Conservation (phyloP, 2,888 invertebrate genomes). For the Sinopyrophorus schimmeli region DNA sequence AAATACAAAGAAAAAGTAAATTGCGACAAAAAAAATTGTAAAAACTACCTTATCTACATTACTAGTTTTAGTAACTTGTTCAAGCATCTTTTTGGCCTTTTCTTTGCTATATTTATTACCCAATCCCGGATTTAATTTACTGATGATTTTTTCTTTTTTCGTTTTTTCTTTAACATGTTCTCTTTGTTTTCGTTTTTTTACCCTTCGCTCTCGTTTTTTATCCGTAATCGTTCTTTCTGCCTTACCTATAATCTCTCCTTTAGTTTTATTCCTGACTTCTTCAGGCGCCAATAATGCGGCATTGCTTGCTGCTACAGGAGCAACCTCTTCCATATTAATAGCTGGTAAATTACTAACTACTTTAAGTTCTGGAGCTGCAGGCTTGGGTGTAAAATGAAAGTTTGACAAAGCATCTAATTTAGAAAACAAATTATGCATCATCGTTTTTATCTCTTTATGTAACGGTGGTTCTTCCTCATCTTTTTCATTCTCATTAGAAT, state of each 20-base stretch:
- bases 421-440: slow-evolving; percentile 75
- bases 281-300: slow-evolving; percentile 88
- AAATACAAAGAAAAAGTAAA: slow-evolving; percentile 35
- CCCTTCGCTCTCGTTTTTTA: slow-evolving; percentile 83
- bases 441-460: slow-evolving; percentile 75
- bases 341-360: slow-evolving; percentile 91
- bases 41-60: slow-evolving; percentile 62
- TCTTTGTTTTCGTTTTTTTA: slow-evolving; percentile 85
- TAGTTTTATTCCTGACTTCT: slow-evolving; percentile 71
- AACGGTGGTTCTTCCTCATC: slow-evolving; percentile 71
- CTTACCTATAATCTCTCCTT: slow-evolving; percentile 63
- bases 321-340: slow-evolving; percentile 93
- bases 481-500: slow-evolving; percentile 61
- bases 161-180: slow-evolving; percentile 86
- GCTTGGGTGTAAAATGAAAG: slow-evolving; percentile 92
- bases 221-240: slow-evolving; percentile 85
- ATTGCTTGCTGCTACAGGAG: slow-evolving; percentile 85
- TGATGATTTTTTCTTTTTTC: slow-evolving; percentile 63
- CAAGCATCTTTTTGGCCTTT: slow-evolving; percentile 64
- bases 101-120: slow-evolving; percentile 61
- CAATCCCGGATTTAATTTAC: slow-evolving; percentile 59
- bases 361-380: slow-evolving; percentile 82
- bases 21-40: slow-evolving; percentile 10
- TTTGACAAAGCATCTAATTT: slow-evolving; percentile 92
- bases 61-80: slow-evolving; percentile 66